phyloP scores from a whole-genome alignment of 2,888 invertebrate genomes.

The Branchinecta sandiegonensis region DNA sequence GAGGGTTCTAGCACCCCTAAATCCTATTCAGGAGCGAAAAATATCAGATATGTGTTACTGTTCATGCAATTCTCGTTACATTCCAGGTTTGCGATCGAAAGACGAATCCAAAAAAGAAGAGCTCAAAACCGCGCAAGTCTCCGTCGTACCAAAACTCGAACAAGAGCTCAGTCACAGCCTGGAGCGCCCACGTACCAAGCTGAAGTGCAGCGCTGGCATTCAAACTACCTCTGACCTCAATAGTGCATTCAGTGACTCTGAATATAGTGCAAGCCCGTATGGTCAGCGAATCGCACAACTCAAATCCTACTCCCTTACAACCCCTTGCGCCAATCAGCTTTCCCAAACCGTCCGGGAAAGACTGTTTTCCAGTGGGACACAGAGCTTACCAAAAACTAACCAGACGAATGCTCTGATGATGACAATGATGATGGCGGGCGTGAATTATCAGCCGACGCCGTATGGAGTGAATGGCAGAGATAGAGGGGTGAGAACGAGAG shows the following conservation, averaged over 20 bases:
- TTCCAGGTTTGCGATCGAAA: not conserved
- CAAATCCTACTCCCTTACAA: constrained; percentile 69
- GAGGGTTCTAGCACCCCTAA: no score
- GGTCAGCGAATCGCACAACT: constrained; percentile 41
- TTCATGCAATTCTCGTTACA: not conserved
- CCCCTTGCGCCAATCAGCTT: constrained; percentile 67
- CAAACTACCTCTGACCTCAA: constrained; percentile 51
- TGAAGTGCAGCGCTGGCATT: constrained; percentile 77
- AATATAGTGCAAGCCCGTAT: constrained; percentile 25
- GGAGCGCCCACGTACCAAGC: constrained; percentile 33
- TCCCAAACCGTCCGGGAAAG: constrained; percentile 73
- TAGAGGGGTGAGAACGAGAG: constrained; percentile 22
- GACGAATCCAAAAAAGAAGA: constrained; percentile 31
- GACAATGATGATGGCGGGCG: constrained; percentile 11
- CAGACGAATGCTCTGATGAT: not conserved
- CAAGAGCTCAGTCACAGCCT: constrained; percentile 20
- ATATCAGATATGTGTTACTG: no score
- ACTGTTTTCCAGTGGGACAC: constrained; percentile 59
- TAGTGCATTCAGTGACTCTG: constrained; percentile 19
- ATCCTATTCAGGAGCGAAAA: no score
- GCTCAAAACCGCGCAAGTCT: constrained; percentile 61
- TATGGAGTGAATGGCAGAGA: constrained; percentile 20
- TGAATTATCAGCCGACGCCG: not conserved
- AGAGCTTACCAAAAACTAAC: constrained; percentile 58
- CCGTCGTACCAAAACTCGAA: constrained; percentile 60